Evolutionary conservation across 64 coral and sea anemone genomes (phyloP).

Genomic region (Catalaphyllia jardinei): DNA sequence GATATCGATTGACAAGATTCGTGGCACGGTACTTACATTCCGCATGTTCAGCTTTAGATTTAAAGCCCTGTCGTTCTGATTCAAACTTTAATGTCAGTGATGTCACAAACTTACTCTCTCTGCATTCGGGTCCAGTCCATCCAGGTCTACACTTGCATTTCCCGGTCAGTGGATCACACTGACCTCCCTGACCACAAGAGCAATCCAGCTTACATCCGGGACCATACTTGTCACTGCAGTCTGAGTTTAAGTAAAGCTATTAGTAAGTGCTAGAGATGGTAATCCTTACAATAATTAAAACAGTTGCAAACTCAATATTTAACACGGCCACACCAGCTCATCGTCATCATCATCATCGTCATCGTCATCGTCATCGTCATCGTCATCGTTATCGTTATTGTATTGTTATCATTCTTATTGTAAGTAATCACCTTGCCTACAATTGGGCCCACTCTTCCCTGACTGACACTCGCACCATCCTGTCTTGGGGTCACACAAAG

Average conservation of each 20-base stretch:
- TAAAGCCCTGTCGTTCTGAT: too few relatives aligned
- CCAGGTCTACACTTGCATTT: slow-evolving; percentile 41
- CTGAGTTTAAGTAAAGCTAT: background rate
- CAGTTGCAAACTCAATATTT: background rate
- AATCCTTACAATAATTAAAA: too few relatives aligned
- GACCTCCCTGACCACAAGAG: slow-evolving; percentile 39
- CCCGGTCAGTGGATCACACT: slow-evolving; percentile 50
- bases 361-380: too few relatives aligned
- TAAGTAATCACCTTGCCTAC: background rate
- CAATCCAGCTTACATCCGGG: slow-evolving; percentile 35
- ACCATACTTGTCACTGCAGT: slow-evolving; percentile 8
- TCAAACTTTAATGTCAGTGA: too few relatives aligned
- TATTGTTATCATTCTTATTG: too few relatives aligned
- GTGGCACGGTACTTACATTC: too few relatives aligned
- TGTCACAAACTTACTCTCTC: slow-evolving; percentile 11
- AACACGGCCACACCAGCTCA: too few relatives aligned
- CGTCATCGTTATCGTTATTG: too few relatives aligned
- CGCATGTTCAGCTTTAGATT: too few relatives aligned
- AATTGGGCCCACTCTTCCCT: slow-evolving; percentile 7
- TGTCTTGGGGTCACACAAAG: slow-evolving; percentile 25
- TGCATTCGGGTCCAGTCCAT: slow-evolving; percentile 49
- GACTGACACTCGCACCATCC: slow-evolving; percentile 50
- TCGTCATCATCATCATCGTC: too few relatives aligned
- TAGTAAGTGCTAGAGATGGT: background rate
- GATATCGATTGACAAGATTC: too few relatives aligned